These are phyloP conservation scores for Xiphophorus birchmanni DNA, from an alignment of 2,797 vertebrate species.

Conservation along the genomic window DNA sequence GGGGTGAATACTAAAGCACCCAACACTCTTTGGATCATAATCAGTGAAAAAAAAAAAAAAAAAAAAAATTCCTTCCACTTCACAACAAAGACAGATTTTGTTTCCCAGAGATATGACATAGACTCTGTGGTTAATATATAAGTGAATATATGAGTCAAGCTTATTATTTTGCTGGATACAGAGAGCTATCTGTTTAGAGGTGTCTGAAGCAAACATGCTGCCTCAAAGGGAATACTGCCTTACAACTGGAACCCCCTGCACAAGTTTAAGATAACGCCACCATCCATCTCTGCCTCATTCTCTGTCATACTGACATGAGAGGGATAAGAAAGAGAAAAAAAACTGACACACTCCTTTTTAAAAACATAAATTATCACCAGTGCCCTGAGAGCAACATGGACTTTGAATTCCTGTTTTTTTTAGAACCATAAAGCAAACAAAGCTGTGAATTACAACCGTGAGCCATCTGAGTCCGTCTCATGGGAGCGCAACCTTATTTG, in stretches of 20 bases:
- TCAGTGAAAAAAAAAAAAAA: too few relatives aligned
- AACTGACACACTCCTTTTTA: neutral
- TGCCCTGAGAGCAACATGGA: neutral
- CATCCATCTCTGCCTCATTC: neutral
- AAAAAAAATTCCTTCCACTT: neutral
- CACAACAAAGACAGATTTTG: neutral
- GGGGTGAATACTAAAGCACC: neutral
- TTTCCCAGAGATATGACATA: neutral
- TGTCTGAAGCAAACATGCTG: neutral
- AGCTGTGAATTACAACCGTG: slow-evolving; percentile 24
- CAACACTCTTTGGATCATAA: neutral
- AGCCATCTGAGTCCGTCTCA: slow-evolving; percentile 43
- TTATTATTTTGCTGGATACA: neutral
- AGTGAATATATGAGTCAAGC: neutral
- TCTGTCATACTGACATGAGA: neutral
- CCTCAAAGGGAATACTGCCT: neutral
- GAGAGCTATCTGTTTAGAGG: neutral
- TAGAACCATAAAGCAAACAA: slow-evolving; percentile 10
- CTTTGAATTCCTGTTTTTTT: slow-evolving; percentile 10
- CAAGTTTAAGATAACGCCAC: neutral
- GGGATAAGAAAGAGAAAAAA: neutral
- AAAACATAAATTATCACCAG: neutral
- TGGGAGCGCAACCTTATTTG: slow-evolving; percentile 30
- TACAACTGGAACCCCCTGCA: neutral
- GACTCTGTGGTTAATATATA: neutral